These are phyloP conservation scores for Oligia latruncula DNA, from an alignment of 2,888 invertebrate genomes.

Conservation along the genomic window DNA sequence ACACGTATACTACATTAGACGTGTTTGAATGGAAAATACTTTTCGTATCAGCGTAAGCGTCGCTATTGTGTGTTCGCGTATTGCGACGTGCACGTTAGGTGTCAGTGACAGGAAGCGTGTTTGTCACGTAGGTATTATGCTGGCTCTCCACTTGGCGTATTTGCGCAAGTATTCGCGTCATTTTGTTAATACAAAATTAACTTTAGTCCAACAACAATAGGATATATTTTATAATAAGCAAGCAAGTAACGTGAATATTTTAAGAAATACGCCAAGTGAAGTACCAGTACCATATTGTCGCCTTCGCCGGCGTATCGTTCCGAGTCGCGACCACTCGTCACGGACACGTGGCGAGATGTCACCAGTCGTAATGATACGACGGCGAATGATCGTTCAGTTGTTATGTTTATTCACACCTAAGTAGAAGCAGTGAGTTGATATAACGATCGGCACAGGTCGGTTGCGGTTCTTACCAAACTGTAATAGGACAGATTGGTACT, in stretches of 20 bases:
- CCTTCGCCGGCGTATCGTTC: neutral
- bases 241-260: neutral
- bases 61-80: neutral
- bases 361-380: neutral
- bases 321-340: slow-evolving; percentile 2
- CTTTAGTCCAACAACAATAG: too few relatives aligned
- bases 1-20: neutral
- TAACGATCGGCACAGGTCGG: neutral
- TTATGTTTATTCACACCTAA: neutral
- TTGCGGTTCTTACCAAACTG: neutral
- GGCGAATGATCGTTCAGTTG: neutral
- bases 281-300: neutral
- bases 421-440: slow-evolving; percentile 2
- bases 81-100: too few relatives aligned
- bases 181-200: neutral
- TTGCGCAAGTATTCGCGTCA: neutral
- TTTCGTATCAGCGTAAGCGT: neutral
- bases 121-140: neutral
- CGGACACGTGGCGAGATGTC: neutral
- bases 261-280: neutral
- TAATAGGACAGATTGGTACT: neutral
- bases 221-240: neutral
- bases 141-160: neutral
- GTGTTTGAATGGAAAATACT: neutral
- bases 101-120: too few relatives aligned